Evolutionary conservation across 2,797 vertebrate species (phyloP).

Genomic region (Halcyon chelicuti): DNA sequence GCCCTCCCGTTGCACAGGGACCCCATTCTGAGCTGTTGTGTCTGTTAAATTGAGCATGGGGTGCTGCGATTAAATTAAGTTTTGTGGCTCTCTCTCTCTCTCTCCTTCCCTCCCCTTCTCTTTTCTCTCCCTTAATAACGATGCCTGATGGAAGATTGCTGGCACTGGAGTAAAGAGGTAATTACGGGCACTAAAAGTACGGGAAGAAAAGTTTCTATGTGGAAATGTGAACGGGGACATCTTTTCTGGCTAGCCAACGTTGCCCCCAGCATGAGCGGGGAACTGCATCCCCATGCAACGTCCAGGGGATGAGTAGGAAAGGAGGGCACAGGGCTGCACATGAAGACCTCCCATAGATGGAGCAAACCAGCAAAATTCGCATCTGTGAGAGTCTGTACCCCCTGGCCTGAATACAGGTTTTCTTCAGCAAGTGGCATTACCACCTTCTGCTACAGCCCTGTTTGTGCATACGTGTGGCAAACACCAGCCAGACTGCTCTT

Average conservation of each 20-base stretch:
- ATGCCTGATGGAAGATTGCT: slow-evolving; percentile 73
- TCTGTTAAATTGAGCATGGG: slow-evolving; percentile 98
- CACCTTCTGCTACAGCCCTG: background rate
- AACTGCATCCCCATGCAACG: background rate
- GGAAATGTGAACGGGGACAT: slow-evolving; percentile 62
- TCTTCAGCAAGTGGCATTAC: background rate
- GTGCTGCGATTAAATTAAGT: slow-evolving; percentile 95
- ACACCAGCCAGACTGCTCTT: background rate
- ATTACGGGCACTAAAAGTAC: slow-evolving; percentile 69
- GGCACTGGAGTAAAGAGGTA: slow-evolving; percentile 77
- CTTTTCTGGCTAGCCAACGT: background rate
- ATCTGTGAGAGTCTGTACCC: background rate
- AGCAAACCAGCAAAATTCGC: background rate
- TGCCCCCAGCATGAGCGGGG: background rate
- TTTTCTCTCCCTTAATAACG: slow-evolving; percentile 75
- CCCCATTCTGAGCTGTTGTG: slow-evolving; percentile 94
- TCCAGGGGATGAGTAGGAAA: background rate
- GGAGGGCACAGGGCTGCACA: rapidly evolving
- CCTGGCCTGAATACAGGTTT: background rate
- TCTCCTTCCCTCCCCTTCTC: slow-evolving; percentile 82
- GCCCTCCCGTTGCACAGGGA: slow-evolving; percentile 86
- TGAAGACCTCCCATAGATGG: background rate
- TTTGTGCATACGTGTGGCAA: background rate
- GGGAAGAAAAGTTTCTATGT: slow-evolving; percentile 53
- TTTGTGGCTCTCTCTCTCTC: slow-evolving; percentile 83